A percentile compares a stretch with the other conserved stretches of the same genome.
Conservation (phyloP, 2,797 vertebrate species). For the Xiphophorus birchmanni region DNA sequence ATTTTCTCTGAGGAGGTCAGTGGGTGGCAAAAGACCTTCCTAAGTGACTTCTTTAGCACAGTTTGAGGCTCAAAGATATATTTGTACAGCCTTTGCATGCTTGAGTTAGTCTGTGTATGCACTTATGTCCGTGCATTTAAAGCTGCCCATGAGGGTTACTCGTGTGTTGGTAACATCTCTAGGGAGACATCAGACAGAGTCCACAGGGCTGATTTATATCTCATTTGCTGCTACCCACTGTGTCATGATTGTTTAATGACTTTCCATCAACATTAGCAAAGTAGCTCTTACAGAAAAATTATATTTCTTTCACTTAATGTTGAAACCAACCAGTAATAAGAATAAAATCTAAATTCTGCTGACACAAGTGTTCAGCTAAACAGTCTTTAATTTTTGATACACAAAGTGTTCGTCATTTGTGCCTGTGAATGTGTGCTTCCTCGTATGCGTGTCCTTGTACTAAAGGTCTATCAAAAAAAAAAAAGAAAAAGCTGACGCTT, state of each 20-base stretch:
- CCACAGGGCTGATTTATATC: conserved; percentile 44
- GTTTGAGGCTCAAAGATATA: conserved; percentile 3
- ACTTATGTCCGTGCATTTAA: conserved; percentile 20
- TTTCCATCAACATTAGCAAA: conserved; percentile 32
- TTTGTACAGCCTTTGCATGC: conserved; percentile 27
- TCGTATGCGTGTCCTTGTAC: conserved; percentile 28
- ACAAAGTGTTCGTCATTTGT: conserved; percentile 9
- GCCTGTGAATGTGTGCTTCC: conserved; percentile 11
- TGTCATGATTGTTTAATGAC: conserved; percentile 35
- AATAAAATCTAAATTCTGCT: background rate
- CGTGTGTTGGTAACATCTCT: conserved; percentile 60
- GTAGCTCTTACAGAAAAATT: conserved; percentile 18
- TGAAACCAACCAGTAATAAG: background rate
- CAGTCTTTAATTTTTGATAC: background rate
- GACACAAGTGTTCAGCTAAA: background rate
- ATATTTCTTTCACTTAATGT: conserved; percentile 29
- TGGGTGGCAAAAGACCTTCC: conserved; percentile 30
- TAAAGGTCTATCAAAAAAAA: conserved; percentile 11
- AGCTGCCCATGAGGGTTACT: conserved; percentile 19
- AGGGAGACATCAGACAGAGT: conserved; percentile 48
- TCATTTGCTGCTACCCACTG: conserved; percentile 16
- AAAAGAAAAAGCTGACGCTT: conserved; percentile 16
- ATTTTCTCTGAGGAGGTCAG: conserved; percentile 16
- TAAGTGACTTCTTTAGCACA: conserved; percentile 42
- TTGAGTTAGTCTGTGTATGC: conserved; percentile 11